These are phyloP conservation scores for Neopipo cinnamomea DNA, from an alignment of 2,113 vertebrate species.

Conservation along the genomic window DNA sequence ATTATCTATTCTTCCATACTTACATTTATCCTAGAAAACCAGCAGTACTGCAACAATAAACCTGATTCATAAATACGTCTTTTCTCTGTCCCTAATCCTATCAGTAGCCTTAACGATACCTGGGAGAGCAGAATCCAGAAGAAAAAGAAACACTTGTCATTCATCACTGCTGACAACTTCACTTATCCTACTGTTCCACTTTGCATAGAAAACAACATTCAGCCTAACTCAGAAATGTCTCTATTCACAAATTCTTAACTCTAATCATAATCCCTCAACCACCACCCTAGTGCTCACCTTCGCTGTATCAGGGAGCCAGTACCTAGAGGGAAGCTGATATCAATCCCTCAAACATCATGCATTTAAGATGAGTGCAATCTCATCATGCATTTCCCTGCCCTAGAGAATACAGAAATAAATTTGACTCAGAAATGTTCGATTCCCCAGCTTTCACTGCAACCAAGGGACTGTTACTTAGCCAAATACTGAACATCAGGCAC, in stretches of 20 bases:
- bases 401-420: not conserved
- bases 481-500: not conserved
- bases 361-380: not conserved
- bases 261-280: not conserved
- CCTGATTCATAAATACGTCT: not conserved
- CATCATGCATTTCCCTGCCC: not conserved
- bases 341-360: not conserved
- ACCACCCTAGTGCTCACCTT: not conserved
- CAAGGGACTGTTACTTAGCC: not conserved
- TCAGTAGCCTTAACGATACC: not conserved
- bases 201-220: not conserved
- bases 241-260: not conserved
- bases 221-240: not conserved
- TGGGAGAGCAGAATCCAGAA: not conserved
- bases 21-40: not conserved
- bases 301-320: not conserved
- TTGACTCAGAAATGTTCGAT: not conserved
- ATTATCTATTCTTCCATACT: not conserved
- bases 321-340: not conserved
- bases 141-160: not conserved
- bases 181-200: not conserved
- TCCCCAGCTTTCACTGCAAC: not conserved
- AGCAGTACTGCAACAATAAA: not conserved
- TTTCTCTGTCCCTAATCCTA: not conserved
- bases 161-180: conserved; percentile 8